Evolutionary conservation across 1,140 invertebrate species (phyloP).

Genomic region (Drosophila azteca): DNA sequence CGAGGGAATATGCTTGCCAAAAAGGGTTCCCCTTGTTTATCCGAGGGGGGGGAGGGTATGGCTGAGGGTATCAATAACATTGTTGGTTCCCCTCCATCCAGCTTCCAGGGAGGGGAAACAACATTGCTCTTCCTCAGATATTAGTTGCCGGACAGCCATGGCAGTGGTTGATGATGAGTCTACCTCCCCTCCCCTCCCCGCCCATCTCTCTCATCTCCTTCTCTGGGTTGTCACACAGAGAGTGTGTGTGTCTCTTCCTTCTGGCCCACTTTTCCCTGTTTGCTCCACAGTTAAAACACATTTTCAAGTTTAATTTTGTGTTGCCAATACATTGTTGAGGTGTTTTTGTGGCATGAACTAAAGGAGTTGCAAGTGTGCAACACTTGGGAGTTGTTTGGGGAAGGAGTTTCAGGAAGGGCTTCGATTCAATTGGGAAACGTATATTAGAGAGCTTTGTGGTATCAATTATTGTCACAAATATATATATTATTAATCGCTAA

Average conservation of each 20-base stretch:
- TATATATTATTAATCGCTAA: too few species aligned
- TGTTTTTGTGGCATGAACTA: slow-evolving; percentile 3
- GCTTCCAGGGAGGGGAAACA: slow-evolving; percentile 7
- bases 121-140: slow-evolving; percentile 35
- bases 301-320: slow-evolving; percentile 51
- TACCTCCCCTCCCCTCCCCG: too few species aligned
- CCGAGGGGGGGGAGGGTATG: slow-evolving; percentile 40
- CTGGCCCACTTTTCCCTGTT: slow-evolving; percentile 26
- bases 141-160: slow-evolving; percentile 68
- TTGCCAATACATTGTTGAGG: slow-evolving; percentile 38
- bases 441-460: too few species aligned
- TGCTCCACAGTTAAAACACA: slow-evolving; percentile 65
- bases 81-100: slow-evolving; percentile 35
- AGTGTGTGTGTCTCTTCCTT: not conserved
- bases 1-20: slow-evolving; percentile 55
- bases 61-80: slow-evolving; percentile 73
- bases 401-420: too few species aligned
- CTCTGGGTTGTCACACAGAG: slow-evolving; percentile 16
- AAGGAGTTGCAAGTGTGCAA: not conserved
- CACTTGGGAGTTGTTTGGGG: too few species aligned
- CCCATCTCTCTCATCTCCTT: slow-evolving; percentile 21
- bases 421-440: too few species aligned
- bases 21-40: slow-evolving; percentile 66
- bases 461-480: too few species aligned
- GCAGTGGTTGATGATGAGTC: slow-evolving; percentile 33